Conservation (phyloP, 2,888 invertebrate genomes). For the Epicampocera succincta region DNA sequence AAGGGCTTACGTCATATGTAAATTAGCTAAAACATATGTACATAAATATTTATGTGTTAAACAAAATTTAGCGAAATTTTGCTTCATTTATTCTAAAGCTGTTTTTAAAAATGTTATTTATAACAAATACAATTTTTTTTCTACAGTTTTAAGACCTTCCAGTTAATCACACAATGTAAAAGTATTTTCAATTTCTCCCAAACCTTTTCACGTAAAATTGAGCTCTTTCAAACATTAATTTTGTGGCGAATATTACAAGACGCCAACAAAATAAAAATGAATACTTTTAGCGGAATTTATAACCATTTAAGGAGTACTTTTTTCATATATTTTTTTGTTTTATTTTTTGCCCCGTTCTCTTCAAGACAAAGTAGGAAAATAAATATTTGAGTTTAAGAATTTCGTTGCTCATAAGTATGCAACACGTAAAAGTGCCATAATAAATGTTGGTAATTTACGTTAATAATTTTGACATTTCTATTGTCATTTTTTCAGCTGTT, state of each 20-base stretch:
- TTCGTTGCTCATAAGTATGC: slow-evolving; percentile 59
- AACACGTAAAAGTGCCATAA: slow-evolving; percentile 71
- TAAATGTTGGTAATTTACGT: slow-evolving; percentile 77
- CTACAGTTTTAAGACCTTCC: slow-evolving; percentile 27
- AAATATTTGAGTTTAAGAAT: slow-evolving; percentile 13
- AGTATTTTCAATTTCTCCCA: neutral
- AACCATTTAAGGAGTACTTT: slow-evolving; percentile 18
- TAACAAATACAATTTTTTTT: neutral
- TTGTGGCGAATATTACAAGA: slow-evolving; percentile 50
- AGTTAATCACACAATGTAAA: slow-evolving; percentile 38
- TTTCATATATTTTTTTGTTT: neutral
- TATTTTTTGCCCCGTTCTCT: too few relatives aligned
- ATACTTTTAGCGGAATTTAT: slow-evolving; percentile 49
- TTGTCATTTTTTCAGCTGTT: slow-evolving; percentile 71
- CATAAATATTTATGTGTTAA: too few relatives aligned
- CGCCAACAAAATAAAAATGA: slow-evolving; percentile 34
- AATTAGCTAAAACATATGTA: too few relatives aligned
- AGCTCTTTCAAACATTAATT: slow-evolving; percentile 61
- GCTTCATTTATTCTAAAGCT: too few relatives aligned
- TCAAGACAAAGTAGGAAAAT: too few relatives aligned
- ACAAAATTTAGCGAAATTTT: too few relatives aligned
- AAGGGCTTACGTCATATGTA: too few relatives aligned
- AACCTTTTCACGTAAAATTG: slow-evolving; percentile 44
- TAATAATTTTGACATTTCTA: slow-evolving; percentile 78
- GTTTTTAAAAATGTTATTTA: too few relatives aligned